Evolutionary conservation across 2,113 vertebrate genomes (phyloP), one percentile per base, ranked within the genome.

Genomic region (Falcunculus frontatus): DNA sequence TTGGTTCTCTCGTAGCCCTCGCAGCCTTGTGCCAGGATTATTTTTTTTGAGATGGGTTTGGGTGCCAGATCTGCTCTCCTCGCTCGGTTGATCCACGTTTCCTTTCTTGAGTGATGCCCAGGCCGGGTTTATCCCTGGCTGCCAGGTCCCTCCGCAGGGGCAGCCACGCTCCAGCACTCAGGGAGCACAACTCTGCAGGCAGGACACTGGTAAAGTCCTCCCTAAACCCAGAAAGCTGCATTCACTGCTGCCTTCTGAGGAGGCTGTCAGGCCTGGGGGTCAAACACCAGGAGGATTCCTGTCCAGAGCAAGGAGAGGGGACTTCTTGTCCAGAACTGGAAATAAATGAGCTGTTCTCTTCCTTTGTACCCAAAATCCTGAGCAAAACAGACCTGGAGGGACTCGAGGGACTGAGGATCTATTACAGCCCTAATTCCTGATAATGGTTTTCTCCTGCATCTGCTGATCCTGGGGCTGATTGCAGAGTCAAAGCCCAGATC

Each of bases 201-300:
- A 47, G 41, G 30, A 64, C 37, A 13, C 2, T 0, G 13, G 7
- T 15, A 60, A 75, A 89, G 60, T 16, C 52, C 26, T 18, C 30
- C 33, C 74, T 16, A 50, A 74, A 42, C 14, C 16, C 13, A 23
- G 21, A 49, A 22, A 25, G 5, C 3, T 14, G n/a, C 15, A 30
- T 47, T 63, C 26, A 4, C 64, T 87, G 73, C 93, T 89, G 84
- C 92, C 81, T 87, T 60, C 93, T 93, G 74, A 76, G 85, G 84
- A 80, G 74, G 79, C 70, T 49, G 49, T 13, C 85, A 91, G 82
- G 59, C 9, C 79, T 80, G 59, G 11, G 30, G 50, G 15, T 42
- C 55, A 37, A 37, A 44, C 27, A 50, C 9, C 5, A 4, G 77
- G 20, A 57, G 56, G 13, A 41, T 56, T 90, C 57, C n/a, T 35